Conservation (phyloP, 2,113 vertebrate species). For the Sterna hirundo region DNA sequence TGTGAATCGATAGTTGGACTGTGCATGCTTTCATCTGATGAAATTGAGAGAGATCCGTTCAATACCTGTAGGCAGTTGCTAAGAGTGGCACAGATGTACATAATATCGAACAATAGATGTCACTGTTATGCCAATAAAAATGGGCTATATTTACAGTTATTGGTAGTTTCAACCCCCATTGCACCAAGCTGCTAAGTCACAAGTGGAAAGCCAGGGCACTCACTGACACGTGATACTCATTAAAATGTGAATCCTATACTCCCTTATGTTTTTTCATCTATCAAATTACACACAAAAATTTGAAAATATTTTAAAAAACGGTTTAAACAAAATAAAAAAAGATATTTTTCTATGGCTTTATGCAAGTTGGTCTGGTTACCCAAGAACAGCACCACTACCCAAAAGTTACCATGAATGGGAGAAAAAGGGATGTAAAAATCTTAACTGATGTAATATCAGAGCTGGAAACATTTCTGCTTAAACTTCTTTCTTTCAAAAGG, state of each 20-base stretch:
- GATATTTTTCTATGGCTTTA: background rate
- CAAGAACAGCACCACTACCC: background rate
- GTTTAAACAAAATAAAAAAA: background rate
- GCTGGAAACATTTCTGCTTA: background rate
- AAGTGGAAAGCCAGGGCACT: constrained; percentile 1
- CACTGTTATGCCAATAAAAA: constrained; percentile 74
- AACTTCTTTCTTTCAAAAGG: background rate
- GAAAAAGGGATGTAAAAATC: background rate
- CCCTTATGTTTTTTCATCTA: background rate
- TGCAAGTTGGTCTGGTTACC: background rate
- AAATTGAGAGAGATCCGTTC: constrained; percentile 9
- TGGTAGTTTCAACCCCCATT: constrained; percentile 36
- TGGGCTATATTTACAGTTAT: constrained; percentile 46
- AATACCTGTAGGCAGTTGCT: background rate
- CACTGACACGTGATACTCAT: background rate
- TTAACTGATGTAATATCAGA: background rate
- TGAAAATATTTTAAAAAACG: background rate
- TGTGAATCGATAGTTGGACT: constrained; percentile 32
- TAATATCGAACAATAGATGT: constrained; percentile 73
- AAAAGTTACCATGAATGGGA: background rate
- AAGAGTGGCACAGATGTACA: constrained; percentile 27
- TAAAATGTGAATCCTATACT: background rate
- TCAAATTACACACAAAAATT: background rate
- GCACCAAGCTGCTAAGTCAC: constrained; percentile 24
- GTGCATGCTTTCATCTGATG: background rate